Evolutionary conservation across 2,888 invertebrate genomes (phyloP).

Genomic region (Drosophila nr. medialis): DNA sequence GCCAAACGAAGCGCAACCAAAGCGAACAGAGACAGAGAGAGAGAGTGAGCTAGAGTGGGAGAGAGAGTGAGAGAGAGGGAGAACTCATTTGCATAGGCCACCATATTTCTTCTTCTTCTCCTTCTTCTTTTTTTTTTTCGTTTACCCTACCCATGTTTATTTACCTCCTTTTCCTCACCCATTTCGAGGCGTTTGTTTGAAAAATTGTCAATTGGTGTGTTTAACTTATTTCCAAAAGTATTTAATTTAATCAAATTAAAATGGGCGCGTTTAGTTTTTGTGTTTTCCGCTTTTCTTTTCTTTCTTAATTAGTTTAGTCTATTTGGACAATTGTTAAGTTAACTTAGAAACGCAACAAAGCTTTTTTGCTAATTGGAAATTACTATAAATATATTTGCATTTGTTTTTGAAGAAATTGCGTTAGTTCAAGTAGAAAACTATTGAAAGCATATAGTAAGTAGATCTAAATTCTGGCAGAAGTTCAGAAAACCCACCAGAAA

Average conservation of each 20-base stretch:
- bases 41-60: slow-evolving; percentile 3
- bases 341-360: slow-evolving; percentile 1
- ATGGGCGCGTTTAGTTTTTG: slow-evolving; percentile 48
- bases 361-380: neutral
- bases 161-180: neutral
- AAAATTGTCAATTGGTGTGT: slow-evolving; percentile 59
- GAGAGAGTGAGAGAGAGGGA: neutral
- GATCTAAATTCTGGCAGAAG: neutral
- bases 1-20: slow-evolving; percentile 22
- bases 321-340: neutral
- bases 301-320: neutral
- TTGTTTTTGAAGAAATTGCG: neutral
- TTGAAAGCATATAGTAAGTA: neutral
- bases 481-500: neutral
- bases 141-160: neutral
- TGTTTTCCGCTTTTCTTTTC: neutral
- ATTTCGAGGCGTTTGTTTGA: slow-evolving; percentile 27
- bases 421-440: neutral
- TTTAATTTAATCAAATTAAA: slow-evolving; percentile 62
- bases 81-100: slow-evolving; percentile 79
- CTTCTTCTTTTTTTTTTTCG: neutral
- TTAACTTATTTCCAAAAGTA: slow-evolving; percentile 32
- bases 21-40: neutral
- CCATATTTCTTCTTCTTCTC: slow-evolving; percentile 57
- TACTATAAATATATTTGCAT: neutral